These are phyloP conservation scores for Graptemys geographica DNA, from an alignment of 2,797 vertebrate species.

Conservation along the genomic window DNA sequence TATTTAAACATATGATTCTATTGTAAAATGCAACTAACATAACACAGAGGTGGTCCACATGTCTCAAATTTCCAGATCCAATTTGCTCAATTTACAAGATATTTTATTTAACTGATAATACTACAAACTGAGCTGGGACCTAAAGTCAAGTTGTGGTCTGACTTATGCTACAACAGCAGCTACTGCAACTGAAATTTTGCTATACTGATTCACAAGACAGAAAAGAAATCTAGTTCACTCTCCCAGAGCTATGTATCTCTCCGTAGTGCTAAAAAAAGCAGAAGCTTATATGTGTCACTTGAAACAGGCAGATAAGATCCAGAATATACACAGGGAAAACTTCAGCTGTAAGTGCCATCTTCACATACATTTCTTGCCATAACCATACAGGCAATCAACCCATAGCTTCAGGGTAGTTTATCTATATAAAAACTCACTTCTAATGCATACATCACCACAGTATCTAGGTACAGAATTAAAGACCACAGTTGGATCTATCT, in stretches of 20 bases:
- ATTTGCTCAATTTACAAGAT: not conserved
- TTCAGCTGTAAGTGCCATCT: not conserved
- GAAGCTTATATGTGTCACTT: not conserved
- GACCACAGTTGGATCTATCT: not conserved
- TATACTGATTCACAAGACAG: not conserved
- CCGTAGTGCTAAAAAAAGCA: not conserved
- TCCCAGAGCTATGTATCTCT: not conserved
- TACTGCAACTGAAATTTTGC: not conserved
- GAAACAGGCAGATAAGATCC: not conserved
- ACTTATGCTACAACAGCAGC: not conserved
- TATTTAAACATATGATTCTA: not conserved
- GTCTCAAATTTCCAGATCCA: not conserved
- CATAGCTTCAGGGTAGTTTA: not conserved
- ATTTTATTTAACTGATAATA: not conserved
- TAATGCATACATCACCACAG: too few relatives aligned
- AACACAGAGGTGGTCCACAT: too few relatives aligned
- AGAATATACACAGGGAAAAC: not conserved
- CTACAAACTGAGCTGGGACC: not conserved
- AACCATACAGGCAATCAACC: not conserved
- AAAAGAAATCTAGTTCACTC: not conserved
- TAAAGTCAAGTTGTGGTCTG: not conserved
- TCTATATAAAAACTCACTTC: not conserved
- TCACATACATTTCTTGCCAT: not conserved
- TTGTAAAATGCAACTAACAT: not conserved
- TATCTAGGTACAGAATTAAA: not conserved